Base-by-base conservation (phyloP, 2,113 vertebrate species). In the Nycticryphes semicollaris region DNA sequence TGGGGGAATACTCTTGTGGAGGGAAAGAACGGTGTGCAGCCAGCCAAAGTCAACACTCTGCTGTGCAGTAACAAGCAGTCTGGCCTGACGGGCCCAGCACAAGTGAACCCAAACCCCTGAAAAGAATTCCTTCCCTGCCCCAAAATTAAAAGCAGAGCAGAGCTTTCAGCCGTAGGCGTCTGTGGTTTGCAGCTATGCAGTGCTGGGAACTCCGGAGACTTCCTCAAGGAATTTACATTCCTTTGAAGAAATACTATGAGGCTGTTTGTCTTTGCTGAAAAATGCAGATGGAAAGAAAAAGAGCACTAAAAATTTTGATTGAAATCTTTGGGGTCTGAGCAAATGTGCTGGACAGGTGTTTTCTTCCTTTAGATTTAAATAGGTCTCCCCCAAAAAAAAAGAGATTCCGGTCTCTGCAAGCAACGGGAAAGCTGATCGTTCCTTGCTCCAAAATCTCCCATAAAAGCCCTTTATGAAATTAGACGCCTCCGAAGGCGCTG, bases 161-260 rank as follows among this genome's bases (percentile, higher is more conserved):
- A 84, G 95, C 88, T 56, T 70, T 27, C 68, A 88, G 94, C 93
- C 76, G 68, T 89, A 95, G 97, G 96, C 70, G 77, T 97, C 97
- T 98, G 97, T 92, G 97, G 97, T 96, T 96, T 95, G 92, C 93
- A 96, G 95, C 89, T 97, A 87, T 90, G 97, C 14, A 2, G 96
- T 89, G 91, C 89, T 89, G 96, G 96, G 97, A 97, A 94, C 96
- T 96, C 94, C 84, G 85, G 94, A 95, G 90, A 73, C 96, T 97
- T 92, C 96, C 97, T 93, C 88, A 93, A 97, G 97, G 96, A 96
- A 97, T 95, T 96, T 93, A 95, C 94, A 92, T 91, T 97, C 96
- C 94, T 97, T 97, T 97, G 96, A 97, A 98, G 97, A 96, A 95
- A 91, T 94, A 89, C 94, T 95, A 96, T 97, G 93, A 94, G 90